Percentiles rank a stretch among this genome's conserved stretches.
These are phyloP conservation scores for Kryptolebias ocellatus DNA, from an alignment of 2,797 vertebrate genomes.

Conservation along the genomic window DNA sequence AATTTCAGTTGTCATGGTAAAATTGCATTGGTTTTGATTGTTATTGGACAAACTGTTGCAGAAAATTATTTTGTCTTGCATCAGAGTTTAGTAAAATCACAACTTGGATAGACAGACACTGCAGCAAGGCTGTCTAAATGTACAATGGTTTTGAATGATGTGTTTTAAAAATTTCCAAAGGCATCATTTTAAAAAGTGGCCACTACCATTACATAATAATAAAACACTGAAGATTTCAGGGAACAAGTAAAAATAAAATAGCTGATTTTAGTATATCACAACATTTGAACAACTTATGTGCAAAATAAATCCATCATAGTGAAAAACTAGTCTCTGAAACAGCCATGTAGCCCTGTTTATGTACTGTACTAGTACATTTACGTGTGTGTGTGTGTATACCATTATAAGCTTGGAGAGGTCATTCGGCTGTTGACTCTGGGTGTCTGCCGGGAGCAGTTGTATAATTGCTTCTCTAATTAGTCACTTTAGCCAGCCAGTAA, in stretches of 20 bases:
- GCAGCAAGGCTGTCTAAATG: too few relatives aligned
- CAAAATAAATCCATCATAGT: constrained; percentile 20
- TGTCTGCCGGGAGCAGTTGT: constrained; percentile 66
- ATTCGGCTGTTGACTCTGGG: constrained; percentile 73
- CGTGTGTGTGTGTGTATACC: constrained; percentile 23
- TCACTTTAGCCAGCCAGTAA: constrained; percentile 74
- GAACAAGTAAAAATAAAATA: too few relatives aligned
- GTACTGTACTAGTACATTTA: constrained; percentile 1
- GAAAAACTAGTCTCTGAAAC: constrained; percentile 30
- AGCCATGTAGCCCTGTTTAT: neutral
- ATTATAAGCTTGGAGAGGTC: constrained; percentile 73
- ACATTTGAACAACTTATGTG: neutral
- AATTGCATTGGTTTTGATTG: neutral
- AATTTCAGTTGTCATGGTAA: too few relatives aligned
- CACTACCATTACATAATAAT: too few relatives aligned
- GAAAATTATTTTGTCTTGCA: neutral
- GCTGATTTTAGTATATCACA: too few relatives aligned
- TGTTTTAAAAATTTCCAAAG: too few relatives aligned
- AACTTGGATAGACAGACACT: too few relatives aligned
- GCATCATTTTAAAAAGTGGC: too few relatives aligned
- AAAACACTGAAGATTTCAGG: too few relatives aligned
- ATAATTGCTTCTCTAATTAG: constrained; percentile 81
- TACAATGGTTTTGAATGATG: too few relatives aligned
- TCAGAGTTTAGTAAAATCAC: too few relatives aligned
- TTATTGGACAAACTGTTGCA: neutral